Evolutionary conservation across 1,140 invertebrate species (phyloP), one percentile per base, ranked within the genome.

Genomic region (Asobara japonica): DNA sequence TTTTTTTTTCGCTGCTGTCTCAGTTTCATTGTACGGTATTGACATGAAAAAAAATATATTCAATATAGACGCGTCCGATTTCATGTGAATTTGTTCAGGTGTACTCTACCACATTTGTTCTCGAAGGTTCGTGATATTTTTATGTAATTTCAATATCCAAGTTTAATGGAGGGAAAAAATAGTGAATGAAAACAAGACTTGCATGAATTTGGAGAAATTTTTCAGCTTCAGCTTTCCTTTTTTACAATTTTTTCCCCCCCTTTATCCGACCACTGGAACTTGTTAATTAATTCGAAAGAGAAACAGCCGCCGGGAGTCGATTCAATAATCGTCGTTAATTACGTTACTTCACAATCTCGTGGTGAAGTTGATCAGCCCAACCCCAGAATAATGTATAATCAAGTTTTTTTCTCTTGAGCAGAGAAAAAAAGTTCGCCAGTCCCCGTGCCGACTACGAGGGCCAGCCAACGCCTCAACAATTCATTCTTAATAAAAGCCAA

Each of bases 261-360:
- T 13, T 13, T 25, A 25, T 10, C 29, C 20, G n/a, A 60, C n/a
- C 36, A 38, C 36, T 60, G n/a, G 29, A 29, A 60, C 56, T 27
- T 25, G 56, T 60, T 60, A 60, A 60, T 60, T 60, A 60, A 60
- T 60, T 29, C 56, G 7, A 25, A 13, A 60, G 25, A 13, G 11
- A 29, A 27, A 27, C 25, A 60, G 22, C 11, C 29, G 56, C 8
- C 11, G 25, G 25, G 56, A 27, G 18, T 20, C 25, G 56, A 60
- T 62, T 62, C 27, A 62, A 62, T 62, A 31, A 62, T 31, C 60
- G 27, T 62, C 29, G 29, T 62, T 62, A 27, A 60, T 60, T 60
- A 60, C 56, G 22, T 60, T 60, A 60, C 56, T 60, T 60, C 29
- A 11, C 56, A 60, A 60, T 60, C 25, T 60, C 25, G 56, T n/a